Conservation (phyloP, 1,140 invertebrate genomes). For the Papilio xuthus region DNA sequence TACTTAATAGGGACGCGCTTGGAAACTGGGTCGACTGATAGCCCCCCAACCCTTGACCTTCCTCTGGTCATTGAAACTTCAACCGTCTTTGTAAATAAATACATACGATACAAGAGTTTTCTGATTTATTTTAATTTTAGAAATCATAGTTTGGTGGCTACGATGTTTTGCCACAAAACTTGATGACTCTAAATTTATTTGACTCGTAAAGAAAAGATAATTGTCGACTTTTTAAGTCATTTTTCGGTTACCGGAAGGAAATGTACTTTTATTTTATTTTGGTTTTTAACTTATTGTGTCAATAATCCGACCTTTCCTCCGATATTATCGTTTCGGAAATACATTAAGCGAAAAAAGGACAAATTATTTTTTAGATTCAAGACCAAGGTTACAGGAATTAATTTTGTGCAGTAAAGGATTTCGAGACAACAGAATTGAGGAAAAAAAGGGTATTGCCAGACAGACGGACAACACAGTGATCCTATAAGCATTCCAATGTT, state of each 20-base stretch:
- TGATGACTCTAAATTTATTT: neutral
- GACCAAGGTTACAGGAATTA: neutral
- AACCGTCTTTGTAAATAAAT: neutral
- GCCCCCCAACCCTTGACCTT: constrained; percentile 18
- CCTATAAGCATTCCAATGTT: too few relatives aligned
- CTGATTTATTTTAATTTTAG: neutral
- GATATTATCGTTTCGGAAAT: constrained; percentile 4
- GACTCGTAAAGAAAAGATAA: neutral
- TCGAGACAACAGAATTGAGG: neutral
- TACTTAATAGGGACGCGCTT: neutral
- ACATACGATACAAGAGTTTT: neutral
- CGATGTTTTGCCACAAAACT: neutral
- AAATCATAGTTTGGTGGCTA: neutral
- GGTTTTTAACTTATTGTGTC: neutral
- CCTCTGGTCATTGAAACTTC: neutral
- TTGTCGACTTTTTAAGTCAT: neutral
- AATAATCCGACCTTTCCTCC: constrained; percentile 6
- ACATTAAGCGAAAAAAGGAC: neutral
- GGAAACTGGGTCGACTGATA: neutral
- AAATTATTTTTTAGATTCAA: neutral
- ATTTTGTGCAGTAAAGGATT: neutral
- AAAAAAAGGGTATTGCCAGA: too few relatives aligned
- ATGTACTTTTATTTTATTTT: neutral
- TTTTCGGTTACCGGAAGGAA: neutral
- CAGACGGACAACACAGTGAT: too few relatives aligned